Evolutionary conservation across 1,140 invertebrate species (phyloP), one percentile per base, ranked within the genome.

Genomic region (Meteorus sp.): DNA sequence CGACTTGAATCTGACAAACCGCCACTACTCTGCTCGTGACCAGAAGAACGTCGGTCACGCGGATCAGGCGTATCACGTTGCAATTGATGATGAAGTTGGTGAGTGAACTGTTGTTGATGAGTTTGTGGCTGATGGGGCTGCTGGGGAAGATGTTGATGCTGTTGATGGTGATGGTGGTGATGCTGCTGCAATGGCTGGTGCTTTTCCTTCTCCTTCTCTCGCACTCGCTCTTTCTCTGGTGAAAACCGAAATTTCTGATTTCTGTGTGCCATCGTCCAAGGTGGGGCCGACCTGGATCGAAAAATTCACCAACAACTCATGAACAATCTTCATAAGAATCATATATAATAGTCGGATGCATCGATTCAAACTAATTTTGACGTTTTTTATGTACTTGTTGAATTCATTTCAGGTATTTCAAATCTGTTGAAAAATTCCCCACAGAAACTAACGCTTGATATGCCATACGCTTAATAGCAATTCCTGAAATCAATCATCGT

Each of bases 1-100:
- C 73, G 75, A 53, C 77, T 83, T 6, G 82, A 84, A 54, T 83
- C 83, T 15, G 80, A 83, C 8, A 81, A 65, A 35, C 73, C 77
- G 72, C 66, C 1, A 61, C 55, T 6, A 72, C 73, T 20, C 41
- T 50, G 54, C 50, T 70, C 78, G 7, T 61, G 47, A 5, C 53
- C 64, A 52, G 66, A 60, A 3, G 56, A 37, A 13, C 73, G 65
- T 0, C 67, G 70, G 19, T 75, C 68, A 2, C 60, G 67, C 1
- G 71, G 62, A 8, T 78, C 70, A 8, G 66, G 62, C 25, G 53
- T 66, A 20, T 63, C 62, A 23, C 48, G 60, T 47, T 60, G 66
- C 64, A 20, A 72, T 67, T 45, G 73, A 69, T 76, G 73, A 71
- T 37, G 51, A 11, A 25, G 50, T 67, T 45, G 73, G 68, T 76